Evolutionary conservation across 1,140 invertebrate species (phyloP), one percentile per base, ranked within the genome.

Genomic region (Euwallacea similis): DNA sequence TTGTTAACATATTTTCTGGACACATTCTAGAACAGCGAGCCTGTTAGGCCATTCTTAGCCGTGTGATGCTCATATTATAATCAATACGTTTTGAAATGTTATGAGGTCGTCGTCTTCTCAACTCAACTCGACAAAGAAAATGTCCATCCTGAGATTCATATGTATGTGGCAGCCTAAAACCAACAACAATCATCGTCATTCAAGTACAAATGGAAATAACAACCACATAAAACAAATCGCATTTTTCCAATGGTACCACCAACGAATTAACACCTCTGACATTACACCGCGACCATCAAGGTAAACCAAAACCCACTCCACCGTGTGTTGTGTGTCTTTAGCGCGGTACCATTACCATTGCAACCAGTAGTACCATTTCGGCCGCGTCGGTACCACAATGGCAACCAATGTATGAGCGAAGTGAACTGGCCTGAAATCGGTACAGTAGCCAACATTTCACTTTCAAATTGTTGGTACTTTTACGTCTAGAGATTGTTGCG

Each of bases 361-460:
- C 21, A 33, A 50, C 9, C 9, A 50, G 46, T 47, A 64, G 62
- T 64, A 64, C 62, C 62, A 64, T 64, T 64, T 64, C 62, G 42
- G 64, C 43, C 64, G 54, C 53, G 33, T 42, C 42, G 54, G 64
- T 66, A 66, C 64, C 13, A 58, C 64, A 42, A 66, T 58, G 10
- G 64, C n/a, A 54, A 65, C 50, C 50, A 16, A 58, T 58, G 64
- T 66, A 55, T 58, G 53, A 66, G 44, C 56, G 56, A 63, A 66
- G 21, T 66, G 42, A 58, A 66, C 64, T 50, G 21, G 21, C 21
- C 21, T 54, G 11, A 66, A 66, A 66, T 66, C 64, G 64, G 64
- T 56, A 66, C 64, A 56, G 64, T 66, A 55, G 64, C 54, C 53
- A 54, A 42, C 47, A 56, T 68, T 68, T 68, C 66, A 68, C 66